These are phyloP conservation scores for Netelia fuscicornis DNA, from an alignment of 2,888 invertebrate species.

Conservation along the genomic window DNA sequence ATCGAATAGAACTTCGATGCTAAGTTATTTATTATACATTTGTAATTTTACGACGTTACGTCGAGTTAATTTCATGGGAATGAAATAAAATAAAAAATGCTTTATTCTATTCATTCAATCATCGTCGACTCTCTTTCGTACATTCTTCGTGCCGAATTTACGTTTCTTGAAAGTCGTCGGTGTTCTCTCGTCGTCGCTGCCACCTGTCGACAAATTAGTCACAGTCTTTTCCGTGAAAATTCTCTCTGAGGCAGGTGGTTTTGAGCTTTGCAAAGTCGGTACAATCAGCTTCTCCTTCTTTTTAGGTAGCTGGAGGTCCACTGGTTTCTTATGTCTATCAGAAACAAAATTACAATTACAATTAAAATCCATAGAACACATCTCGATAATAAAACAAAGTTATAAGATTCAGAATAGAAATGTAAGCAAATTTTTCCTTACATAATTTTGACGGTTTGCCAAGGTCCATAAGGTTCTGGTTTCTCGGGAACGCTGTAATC, in stretches of 20 bases:
- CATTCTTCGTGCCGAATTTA: conserved; percentile 89
- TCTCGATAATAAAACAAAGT: neutral
- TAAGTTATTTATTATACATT: conserved; percentile 34
- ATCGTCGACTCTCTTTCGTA: conserved; percentile 88
- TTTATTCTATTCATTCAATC: conserved; percentile 84
- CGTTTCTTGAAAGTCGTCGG: conserved; percentile 89
- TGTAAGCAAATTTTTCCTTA: conserved; percentile 78
- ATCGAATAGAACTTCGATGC: conserved; percentile 53
- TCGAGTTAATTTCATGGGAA: neutral
- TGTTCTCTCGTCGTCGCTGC: conserved; percentile 83
- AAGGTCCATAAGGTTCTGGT: conserved; percentile 91
- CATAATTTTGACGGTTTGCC: conserved; percentile 89
- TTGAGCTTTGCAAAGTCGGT: conserved; percentile 83
- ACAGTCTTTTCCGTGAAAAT: conserved; percentile 88
- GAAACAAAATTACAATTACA: conserved; percentile 71
- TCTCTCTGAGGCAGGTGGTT: conserved; percentile 85
- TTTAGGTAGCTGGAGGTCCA: conserved; percentile 91
- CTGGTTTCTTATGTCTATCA: conserved; percentile 85
- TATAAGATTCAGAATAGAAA: neutral
- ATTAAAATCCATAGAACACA: conserved; percentile 16
- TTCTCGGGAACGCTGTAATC: conserved; percentile 88
- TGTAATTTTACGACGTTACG: neutral
- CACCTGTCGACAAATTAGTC: conserved; percentile 86
- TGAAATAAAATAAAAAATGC: neutral
- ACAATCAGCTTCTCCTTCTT: conserved; percentile 78